phyloP scores from a whole-genome alignment of 2,888 invertebrate species.

The Hymenopus coronatus region DNA sequence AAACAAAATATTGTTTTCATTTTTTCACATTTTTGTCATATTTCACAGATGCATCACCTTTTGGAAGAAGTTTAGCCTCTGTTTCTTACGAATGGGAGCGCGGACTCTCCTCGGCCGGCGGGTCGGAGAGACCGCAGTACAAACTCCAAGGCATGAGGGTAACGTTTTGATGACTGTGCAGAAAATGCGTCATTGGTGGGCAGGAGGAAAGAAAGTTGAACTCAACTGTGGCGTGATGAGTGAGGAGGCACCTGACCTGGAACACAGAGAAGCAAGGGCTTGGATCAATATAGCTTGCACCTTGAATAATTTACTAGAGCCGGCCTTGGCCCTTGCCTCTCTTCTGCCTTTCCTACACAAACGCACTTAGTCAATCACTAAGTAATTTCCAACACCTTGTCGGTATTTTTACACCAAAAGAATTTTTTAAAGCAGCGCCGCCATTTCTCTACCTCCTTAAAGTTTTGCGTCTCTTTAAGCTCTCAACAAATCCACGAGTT shows the following conservation, averaged over 20 bases:
- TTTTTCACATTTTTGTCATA: too few relatives aligned
- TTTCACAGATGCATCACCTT: too few relatives aligned
- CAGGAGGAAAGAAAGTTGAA: background rate
- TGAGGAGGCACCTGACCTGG: conserved; percentile 7
- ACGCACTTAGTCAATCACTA: background rate
- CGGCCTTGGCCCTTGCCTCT: conserved; percentile 22
- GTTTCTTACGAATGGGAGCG: too few relatives aligned
- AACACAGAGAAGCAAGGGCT: conserved; percentile 1
- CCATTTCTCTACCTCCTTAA: too few relatives aligned
- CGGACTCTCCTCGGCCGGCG: too few relatives aligned
- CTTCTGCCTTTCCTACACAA: background rate
- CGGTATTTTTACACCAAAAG: background rate
- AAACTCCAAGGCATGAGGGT: background rate
- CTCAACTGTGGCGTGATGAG: conserved; percentile 6
- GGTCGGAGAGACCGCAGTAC: background rate
- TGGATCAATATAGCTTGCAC: conserved; percentile 29
- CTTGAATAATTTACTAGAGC: conserved; percentile 30
- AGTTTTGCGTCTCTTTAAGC: too few relatives aligned
- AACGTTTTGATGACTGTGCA: background rate
- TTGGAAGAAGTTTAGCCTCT: too few relatives aligned
- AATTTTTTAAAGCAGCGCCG: too few relatives aligned
- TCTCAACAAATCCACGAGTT: too few relatives aligned
- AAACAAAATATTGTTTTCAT: too few relatives aligned
- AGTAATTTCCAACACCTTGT: background rate
- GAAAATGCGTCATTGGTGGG: background rate